phyloP scores from a whole-genome alignment of 2,888 invertebrate species.

The Aspidiotus destructor region DNA sequence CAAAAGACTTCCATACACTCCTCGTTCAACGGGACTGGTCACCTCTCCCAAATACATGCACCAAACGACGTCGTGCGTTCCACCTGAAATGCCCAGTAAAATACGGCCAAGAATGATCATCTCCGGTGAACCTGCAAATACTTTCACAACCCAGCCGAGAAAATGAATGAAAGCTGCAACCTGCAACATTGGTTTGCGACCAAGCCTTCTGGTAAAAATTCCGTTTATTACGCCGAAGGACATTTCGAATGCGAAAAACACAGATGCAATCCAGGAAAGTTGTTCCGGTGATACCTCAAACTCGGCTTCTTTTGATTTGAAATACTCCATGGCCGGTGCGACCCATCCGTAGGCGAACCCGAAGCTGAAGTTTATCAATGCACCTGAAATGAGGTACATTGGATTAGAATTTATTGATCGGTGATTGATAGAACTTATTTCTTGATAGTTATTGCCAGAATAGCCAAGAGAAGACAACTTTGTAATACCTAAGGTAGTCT shows the following conservation, averaged over 20 bases:
- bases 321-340: slow-evolving; percentile 13
- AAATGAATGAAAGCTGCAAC: background rate
- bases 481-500: no score
- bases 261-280: slow-evolving; percentile 16
- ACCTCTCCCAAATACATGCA: slow-evolving; percentile 37
- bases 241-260: background rate
- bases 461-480: no score
- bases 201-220: slow-evolving; percentile 3
- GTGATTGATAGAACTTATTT: no score
- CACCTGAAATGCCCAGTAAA: slow-evolving; percentile 37
- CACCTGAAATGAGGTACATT: no score
- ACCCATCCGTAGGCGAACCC: slow-evolving; percentile 16
- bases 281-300: slow-evolving; percentile 3
- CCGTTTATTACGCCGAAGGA: background rate
- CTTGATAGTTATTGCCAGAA: no score
- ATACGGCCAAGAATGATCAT: slow-evolving; percentile 35
- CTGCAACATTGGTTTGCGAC: slow-evolving; percentile 2
- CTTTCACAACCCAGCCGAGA: slow-evolving; percentile 7
- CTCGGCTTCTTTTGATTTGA: background rate
- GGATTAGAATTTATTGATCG: no score
- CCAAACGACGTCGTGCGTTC: slow-evolving; percentile 36
- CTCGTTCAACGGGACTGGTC: slow-evolving; percentile 35
- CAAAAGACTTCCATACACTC: slow-evolving; percentile 36
- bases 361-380: background rate
- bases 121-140: background rate